Percentiles rank a stretch among this genome's conserved stretches.
phyloP scores from a whole-genome alignment of 2,113 vertebrate genomes.

The Macaca mulatta region DNA sequence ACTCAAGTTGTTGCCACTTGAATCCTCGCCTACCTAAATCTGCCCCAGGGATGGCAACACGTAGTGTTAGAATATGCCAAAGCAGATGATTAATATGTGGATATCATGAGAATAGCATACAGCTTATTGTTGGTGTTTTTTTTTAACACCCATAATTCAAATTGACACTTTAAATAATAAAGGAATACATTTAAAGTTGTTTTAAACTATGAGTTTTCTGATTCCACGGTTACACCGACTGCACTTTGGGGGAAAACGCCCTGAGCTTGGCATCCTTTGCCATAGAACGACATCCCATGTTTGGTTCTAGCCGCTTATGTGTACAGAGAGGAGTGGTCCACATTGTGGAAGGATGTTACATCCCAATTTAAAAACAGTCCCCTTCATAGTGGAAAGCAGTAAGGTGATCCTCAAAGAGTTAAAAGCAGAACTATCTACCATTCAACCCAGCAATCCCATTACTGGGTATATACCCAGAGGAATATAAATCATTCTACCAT shows the following conservation, averaged over 20 bases:
- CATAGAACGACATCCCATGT: background rate
- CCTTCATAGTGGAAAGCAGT: too few relatives aligned
- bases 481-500: too few relatives aligned
- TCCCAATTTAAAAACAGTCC: background rate
- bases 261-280: background rate
- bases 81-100: background rate
- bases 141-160: background rate
- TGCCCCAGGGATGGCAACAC: background rate
- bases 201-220: background rate
- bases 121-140: background rate
- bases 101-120: background rate
- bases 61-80: background rate
- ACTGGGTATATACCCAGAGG: too few relatives aligned
- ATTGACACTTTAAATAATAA: constrained; percentile 25
- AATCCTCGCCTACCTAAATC: background rate
- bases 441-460: too few relatives aligned
- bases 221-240: background rate
- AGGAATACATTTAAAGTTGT: background rate
- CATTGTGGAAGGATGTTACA: background rate
- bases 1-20: background rate
- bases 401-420: too few relatives aligned
- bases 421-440: too few relatives aligned
- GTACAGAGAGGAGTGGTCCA: background rate
- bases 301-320: background rate
- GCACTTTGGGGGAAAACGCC: background rate